Evolutionary conservation across 1,140 invertebrate genomes (phyloP).

Genomic region (Neodiprion virginianus): DNA sequence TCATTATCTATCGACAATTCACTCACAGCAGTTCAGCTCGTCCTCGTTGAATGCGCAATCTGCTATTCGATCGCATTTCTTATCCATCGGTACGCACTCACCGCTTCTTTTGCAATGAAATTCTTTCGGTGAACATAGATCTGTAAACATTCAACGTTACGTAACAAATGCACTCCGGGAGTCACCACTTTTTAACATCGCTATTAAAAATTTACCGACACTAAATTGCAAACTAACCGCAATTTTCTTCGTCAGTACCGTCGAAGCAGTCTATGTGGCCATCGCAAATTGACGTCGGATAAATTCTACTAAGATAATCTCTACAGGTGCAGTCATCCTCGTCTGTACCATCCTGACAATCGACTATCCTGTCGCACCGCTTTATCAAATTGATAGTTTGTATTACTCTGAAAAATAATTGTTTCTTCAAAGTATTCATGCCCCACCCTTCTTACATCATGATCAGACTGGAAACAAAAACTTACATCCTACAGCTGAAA

Average conservation of each 20-base stretch:
- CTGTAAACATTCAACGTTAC: constrained; percentile 52
- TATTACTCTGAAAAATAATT: constrained; percentile 59
- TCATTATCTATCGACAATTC: background rate
- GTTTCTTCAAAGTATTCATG: no score
- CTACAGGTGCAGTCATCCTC: constrained; percentile 77
- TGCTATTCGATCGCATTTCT: constrained; percentile 67
- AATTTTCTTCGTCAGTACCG: constrained; percentile 76
- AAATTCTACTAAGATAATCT: constrained; percentile 67
- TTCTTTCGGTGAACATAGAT: constrained; percentile 61
- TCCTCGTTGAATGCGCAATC: constrained; percentile 76
- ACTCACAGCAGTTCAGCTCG: constrained; percentile 75
- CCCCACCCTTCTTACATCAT: no score
- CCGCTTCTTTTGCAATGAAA: constrained; percentile 67
- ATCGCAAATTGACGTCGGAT: constrained; percentile 74
- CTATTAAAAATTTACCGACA: background rate
- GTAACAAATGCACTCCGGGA: background rate
- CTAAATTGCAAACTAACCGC: constrained; percentile 56
- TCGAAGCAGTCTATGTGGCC: constrained; percentile 80
- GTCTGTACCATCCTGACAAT: constrained; percentile 85
- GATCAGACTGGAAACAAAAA: background rate
- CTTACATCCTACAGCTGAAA: background rate
- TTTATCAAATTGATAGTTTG: constrained; percentile 68
- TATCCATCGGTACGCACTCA: constrained; percentile 64
- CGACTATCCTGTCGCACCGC: constrained; percentile 73
- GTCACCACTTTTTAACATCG: background rate